Percentiles rank a stretch among this genome's conserved stretches.
Evolutionary conservation across 92 coral and sea anemone genomes (phyloP).

Genomic region (Plumapathes pennacea): DNA sequence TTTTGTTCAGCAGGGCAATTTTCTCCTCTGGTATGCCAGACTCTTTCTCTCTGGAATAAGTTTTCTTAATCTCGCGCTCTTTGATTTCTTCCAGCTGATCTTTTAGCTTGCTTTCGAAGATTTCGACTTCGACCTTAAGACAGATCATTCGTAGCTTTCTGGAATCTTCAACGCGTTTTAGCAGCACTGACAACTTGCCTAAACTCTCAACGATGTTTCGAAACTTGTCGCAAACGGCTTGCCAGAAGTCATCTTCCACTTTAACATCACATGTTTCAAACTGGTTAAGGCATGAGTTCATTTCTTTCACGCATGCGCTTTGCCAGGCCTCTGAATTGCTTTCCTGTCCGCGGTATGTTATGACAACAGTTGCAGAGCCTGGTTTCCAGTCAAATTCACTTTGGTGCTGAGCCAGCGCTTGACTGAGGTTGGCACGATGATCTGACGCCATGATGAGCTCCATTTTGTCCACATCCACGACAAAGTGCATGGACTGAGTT

Average conservation of each 20-base stretch:
- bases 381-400: constrained; percentile 34
- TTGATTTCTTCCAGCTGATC: constrained; percentile 25
- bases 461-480: constrained; percentile 71
- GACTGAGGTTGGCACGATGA: constrained; percentile 19
- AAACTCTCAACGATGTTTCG: constrained; percentile 32
- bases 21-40: constrained; percentile 48
- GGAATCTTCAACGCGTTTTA: constrained; percentile 6
- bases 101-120: constrained; percentile 18
- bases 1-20: constrained; percentile 55
- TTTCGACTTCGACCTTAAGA: constrained; percentile 4
- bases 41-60: constrained; percentile 25
- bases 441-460: constrained; percentile 33
- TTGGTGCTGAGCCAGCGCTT: constrained; percentile 17
- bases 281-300: constrained; percentile 8
- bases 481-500: constrained; percentile 41
- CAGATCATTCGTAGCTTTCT: constrained; percentile 36
- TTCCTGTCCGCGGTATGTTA: constrained; percentile 33
- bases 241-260: constrained; percentile 39
- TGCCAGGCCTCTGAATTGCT: constrained; percentile 26
- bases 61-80: constrained; percentile 49
- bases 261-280: constrained; percentile 31
- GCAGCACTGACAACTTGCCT: constrained; percentile 33
- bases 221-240: constrained; percentile 35
- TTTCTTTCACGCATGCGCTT: constrained; percentile 18
- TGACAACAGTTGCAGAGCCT: constrained; percentile 12